These are phyloP conservation scores for Mimumesa dahlbomi DNA, from an alignment of 2,888 invertebrate genomes.

Conservation along the genomic window DNA sequence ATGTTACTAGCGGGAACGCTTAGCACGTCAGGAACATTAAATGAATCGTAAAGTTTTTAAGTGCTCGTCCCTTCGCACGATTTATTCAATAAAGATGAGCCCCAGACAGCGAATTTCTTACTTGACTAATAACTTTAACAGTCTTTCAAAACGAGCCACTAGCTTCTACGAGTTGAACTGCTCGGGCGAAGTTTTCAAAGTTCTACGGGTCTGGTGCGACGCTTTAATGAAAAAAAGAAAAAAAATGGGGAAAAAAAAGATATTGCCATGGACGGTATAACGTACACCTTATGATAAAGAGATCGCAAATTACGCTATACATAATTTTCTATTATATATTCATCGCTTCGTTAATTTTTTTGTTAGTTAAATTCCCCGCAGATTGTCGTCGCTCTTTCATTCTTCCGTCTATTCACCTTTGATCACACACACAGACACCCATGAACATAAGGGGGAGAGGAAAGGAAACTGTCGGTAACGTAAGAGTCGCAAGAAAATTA, in stretches of 20 bases:
- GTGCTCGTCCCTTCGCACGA: slow-evolving; percentile 1
- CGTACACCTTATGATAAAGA: slow-evolving; percentile 31
- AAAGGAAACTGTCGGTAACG: background rate
- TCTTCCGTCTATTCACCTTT: too few relatives aligned
- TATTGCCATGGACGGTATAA: slow-evolving; percentile 18
- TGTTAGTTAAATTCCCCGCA: slow-evolving; percentile 25
- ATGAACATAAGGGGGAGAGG: too few relatives aligned
- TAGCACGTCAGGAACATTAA: slow-evolving; percentile 21
- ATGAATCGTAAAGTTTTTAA: slow-evolving; percentile 27
- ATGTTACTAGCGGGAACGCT: slow-evolving; percentile 1
- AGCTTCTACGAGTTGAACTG: background rate
- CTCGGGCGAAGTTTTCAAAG: slow-evolving; percentile 13
- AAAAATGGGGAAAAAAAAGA: too few relatives aligned
- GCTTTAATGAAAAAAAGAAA: slow-evolving; percentile 35
- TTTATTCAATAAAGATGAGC: slow-evolving; percentile 35
- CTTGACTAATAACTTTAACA: slow-evolving; percentile 21
- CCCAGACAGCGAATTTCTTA: slow-evolving; percentile 14
- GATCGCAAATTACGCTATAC: slow-evolving; percentile 44
- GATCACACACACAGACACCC: too few relatives aligned
- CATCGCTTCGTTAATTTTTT: slow-evolving; percentile 50
- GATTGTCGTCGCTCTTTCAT: slow-evolving; percentile 16
- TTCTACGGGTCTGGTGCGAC: background rate
- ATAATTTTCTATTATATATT: slow-evolving; percentile 55
- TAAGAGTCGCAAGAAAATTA: background rate
- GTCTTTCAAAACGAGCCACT: too few relatives aligned